These are phyloP conservation scores for Aselliscus stoliczkanus DNA, from an alignment of 2,797 vertebrate genomes.

Conservation along the genomic window DNA sequence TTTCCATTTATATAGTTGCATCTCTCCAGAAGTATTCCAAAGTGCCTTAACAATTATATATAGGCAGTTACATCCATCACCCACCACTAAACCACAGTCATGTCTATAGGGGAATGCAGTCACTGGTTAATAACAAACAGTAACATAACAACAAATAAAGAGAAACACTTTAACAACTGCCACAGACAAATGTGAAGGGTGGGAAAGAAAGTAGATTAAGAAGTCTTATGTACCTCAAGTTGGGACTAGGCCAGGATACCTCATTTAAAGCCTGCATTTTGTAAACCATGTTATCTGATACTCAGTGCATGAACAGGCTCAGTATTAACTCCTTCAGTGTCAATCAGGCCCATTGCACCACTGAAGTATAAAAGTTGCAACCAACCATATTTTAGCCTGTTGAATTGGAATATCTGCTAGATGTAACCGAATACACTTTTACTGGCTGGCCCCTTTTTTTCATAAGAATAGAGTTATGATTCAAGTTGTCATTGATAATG, in stretches of 20 bases:
- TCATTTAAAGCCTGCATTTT: neutral
- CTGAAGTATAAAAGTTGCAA: neutral
- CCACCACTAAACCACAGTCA: slow-evolving; percentile 15
- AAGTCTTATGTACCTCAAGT: neutral
- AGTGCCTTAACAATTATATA: slow-evolving; percentile 10
- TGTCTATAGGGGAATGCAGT: neutral
- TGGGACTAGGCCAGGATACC: neutral
- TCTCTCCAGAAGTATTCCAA: slow-evolving; percentile 34
- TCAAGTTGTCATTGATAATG: neutral
- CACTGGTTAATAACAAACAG: slow-evolving; percentile 51
- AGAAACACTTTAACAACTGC: neutral
- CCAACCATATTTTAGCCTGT: neutral
- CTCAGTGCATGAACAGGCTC: neutral
- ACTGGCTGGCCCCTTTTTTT: neutral
- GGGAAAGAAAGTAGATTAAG: neutral
- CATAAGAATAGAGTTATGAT: neutral
- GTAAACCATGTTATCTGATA: neutral
- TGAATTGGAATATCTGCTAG: neutral
- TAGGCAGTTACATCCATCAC: neutral
- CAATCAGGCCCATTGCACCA: neutral
- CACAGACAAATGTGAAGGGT: neutral
- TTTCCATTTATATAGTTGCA: slow-evolving; percentile 29
- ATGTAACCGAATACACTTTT: neutral
- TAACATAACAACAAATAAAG: neutral
- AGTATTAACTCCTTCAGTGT: neutral